Evolutionary conservation across 1,140 invertebrate genomes (phyloP), one percentile per base, ranked within the genome.

Genomic region (Samia ricini): DNA sequence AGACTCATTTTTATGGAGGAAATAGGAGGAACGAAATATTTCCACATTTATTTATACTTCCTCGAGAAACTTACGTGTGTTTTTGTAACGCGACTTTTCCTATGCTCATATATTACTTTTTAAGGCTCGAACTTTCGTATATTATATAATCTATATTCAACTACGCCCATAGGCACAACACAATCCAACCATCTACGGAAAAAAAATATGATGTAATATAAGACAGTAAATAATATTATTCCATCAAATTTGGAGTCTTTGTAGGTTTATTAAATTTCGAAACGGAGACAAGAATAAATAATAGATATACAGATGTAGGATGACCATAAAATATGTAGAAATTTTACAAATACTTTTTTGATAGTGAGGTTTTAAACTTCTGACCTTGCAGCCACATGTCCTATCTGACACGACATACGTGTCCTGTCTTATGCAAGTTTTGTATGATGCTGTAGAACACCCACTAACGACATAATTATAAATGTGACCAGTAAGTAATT

Each of bases 201-300:
- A 42, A 15, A 42, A 42, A 42, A 42, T 8, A 15, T 15, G 3
- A 15, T 42, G 12, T 42, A 42, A 42, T 42, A 10, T 15, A 8
- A 29, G 4, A 42, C 4, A 8, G 33, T 15, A 4, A 42, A 42
- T 42, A 42, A 42, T 42, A 15, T 42, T 5, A 42, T 42, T 15
- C 33, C 33, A 42, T 42, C 15, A 42, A 15, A 42, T 15, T 15
- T 42, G 12, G 12, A 42, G 12, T 12, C 33, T 42, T 42, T 42
- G 33, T 42, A 42, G 33, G 33, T 42, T 42, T 42, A 42, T 42
- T 42, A 42, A 42, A 42, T 42, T 42, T 42, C 33, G 33, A 42
- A 42, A 42, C 33, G n/a, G n/a, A 42, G 33, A 15, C 33, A 42
- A 15, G 33, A 42, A 42, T 42, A 42, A 42, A 42, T 42, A 42